A percentile compares a stretch with the other conserved stretches of the same genome.
phyloP scores from a whole-genome alignment of 2,888 invertebrate genomes.

The Brachyptera risi region DNA sequence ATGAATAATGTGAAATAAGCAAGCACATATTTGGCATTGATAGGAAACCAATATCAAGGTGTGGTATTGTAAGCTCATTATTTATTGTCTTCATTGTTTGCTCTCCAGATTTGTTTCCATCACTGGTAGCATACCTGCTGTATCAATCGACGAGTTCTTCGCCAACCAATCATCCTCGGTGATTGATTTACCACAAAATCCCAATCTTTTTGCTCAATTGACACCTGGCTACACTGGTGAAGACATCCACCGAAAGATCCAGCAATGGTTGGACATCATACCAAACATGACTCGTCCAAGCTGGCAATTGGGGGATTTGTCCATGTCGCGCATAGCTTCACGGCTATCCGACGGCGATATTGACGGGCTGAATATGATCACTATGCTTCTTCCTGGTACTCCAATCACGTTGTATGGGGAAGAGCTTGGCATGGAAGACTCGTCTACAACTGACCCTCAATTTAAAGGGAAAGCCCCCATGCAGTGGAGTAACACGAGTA shows the following conservation, averaged over 20 bases:
- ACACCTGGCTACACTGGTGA: conserved; percentile 32
- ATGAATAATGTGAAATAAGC: too few relatives aligned
- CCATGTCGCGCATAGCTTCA: conserved; percentile 27
- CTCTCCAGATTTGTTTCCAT: conserved; percentile 40
- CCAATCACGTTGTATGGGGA: conserved; percentile 59
- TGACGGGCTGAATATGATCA: conserved; percentile 59
- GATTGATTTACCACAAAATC: conserved; percentile 41
- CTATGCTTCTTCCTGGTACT: conserved; percentile 74
- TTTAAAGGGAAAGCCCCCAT: conserved; percentile 36
- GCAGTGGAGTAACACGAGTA: conserved; percentile 38
- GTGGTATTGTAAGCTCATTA: not conserved
- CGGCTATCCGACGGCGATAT: conserved; percentile 46
- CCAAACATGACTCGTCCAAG: conserved; percentile 52
- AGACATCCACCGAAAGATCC: conserved; percentile 30
- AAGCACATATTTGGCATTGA: too few relatives aligned
- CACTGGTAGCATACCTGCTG: conserved; percentile 40
- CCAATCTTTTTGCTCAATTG: conserved; percentile 37
- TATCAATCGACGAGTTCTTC: conserved; percentile 40
- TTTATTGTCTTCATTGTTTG: conserved; percentile 38
- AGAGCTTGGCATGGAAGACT: conserved; percentile 48
- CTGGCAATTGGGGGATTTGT: conserved; percentile 42
- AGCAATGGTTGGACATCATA: conserved; percentile 25
- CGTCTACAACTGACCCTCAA: not conserved
- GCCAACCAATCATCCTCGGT: conserved; percentile 34
- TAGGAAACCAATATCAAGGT: too few relatives aligned